These are phyloP conservation scores for Notamacropus eugenii DNA, from an alignment of 2,797 vertebrate genomes.

Conservation along the genomic window DNA sequence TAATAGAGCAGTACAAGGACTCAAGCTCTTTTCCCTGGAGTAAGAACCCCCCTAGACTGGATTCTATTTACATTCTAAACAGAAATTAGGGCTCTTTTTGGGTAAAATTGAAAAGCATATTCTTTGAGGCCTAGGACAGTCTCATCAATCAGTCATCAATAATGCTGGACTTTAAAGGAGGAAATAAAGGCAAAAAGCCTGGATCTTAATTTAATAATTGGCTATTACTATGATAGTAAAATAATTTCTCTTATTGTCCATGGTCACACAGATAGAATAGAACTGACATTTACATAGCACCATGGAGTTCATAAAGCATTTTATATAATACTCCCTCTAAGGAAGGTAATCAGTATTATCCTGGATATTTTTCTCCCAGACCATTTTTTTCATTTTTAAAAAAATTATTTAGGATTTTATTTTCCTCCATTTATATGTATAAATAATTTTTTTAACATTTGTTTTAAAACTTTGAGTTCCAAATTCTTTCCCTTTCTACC, in stretches of 20 bases:
- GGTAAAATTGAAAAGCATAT: background rate
- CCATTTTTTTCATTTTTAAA: too few relatives aligned
- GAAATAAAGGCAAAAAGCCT: background rate
- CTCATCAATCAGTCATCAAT: background rate
- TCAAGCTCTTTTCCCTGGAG: background rate
- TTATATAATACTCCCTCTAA: background rate
- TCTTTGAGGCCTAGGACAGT: background rate
- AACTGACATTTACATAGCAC: background rate
- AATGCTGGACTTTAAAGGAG: background rate
- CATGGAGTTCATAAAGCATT: background rate
- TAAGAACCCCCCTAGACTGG: background rate
- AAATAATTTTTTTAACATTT: too few relatives aligned
- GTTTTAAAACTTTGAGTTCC: too few relatives aligned
- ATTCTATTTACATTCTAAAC: background rate
- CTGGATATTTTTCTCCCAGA: background rate
- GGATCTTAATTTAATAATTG: background rate
- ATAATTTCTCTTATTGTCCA: background rate
- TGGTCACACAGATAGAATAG: background rate
- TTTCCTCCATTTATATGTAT: too few relatives aligned
- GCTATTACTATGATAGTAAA: background rate
- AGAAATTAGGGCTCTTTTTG: background rate
- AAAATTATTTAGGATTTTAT: too few relatives aligned
- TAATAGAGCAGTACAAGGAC: background rate
- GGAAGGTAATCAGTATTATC: background rate
- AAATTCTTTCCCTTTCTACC: too few relatives aligned